Evolutionary conservation across 2,113 vertebrate genomes (phyloP), one percentile per base, ranked within the genome.

Genomic region (Rattus norvegicus): DNA sequence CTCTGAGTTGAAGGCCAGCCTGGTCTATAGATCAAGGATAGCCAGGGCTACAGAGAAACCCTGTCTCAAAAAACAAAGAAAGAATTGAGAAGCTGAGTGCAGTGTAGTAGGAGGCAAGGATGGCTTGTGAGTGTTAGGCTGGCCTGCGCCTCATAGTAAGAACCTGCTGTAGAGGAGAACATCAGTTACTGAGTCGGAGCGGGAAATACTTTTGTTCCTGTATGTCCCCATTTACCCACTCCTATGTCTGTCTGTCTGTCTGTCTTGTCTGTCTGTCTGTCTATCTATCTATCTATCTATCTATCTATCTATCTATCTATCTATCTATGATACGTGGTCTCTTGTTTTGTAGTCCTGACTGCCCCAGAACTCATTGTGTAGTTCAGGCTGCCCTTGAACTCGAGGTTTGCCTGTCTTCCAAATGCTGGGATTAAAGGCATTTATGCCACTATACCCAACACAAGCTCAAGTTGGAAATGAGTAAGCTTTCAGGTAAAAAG

Each of bases 401-500:
- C 56, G 11, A 59, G 20, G n/a, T 83, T 49, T 49, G 30, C 52
- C 33, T 83, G 33, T n/a, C n/a, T 84, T 63, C 81, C 59, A 63
- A 84, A 30, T 84, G 59, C 59, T 63, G 14, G 7, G 59, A 84
- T 63, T 84, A 84, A 84, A 84, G n/a, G 59, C 7, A 2, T 28
- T 8, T 28, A 16, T 84, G 59, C 36, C 7, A 43, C n/a, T 26
- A 84, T 1, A 63, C n/a, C 54, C 13, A 63, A 14, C 56, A 56
- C 59, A 90, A 92, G 16, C 36, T 73, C 49, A 75, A 12, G 13
- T 19, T 91, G n/a, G 20, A 97, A 95, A 61, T 92, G 67, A 24
- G 28, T 77, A 79, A 91, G 88, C 30, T 20, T 59, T 87, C 30
- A 36, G 61, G 9, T 92, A 49, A 49, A 61, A 76, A 76, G 16